These are phyloP conservation scores for Zonitis immaculata DNA, from an alignment of 2,888 invertebrate genomes.

Conservation along the genomic window DNA sequence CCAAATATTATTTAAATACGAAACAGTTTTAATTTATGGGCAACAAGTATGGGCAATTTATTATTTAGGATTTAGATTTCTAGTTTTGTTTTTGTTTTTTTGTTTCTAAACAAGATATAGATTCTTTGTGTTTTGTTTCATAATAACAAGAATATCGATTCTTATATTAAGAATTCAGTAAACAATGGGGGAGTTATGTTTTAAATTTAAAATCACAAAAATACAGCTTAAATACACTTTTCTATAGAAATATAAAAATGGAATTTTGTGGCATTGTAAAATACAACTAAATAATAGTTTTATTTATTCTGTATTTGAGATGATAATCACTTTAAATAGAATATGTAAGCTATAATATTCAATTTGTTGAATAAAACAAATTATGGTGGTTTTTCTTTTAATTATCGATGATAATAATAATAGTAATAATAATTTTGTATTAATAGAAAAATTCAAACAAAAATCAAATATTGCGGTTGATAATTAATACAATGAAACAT, in stretches of 20 bases:
- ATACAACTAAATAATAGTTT: slow-evolving; percentile 5
- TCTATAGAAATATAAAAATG: neutral
- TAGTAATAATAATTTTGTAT: neutral
- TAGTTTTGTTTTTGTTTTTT: too few relatives aligned
- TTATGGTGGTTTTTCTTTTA: neutral
- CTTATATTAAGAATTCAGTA: too few relatives aligned
- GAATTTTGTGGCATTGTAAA: slow-evolving; percentile 3
- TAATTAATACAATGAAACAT: slow-evolving; percentile 24
- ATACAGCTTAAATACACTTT: too few relatives aligned
- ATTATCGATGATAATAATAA: too few relatives aligned
- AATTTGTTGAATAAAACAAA: neutral
- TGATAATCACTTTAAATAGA: slow-evolving; percentile 12
- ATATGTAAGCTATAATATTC: slow-evolving; percentile 8
- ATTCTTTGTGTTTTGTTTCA: too few relatives aligned
- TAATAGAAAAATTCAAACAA: neutral
- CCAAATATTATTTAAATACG: neutral
- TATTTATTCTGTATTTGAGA: slow-evolving; percentile 9
- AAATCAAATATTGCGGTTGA: slow-evolving; percentile 19
- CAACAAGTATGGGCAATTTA: neutral
- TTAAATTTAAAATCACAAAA: too few relatives aligned
- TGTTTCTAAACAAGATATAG: too few relatives aligned
- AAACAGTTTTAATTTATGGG: neutral
- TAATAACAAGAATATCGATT: neutral
- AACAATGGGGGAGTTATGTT: too few relatives aligned
- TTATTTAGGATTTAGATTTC: too few relatives aligned